These are phyloP conservation scores for Leptinotarsa rubiginosa DNA, from an alignment of 2,888 invertebrate species.

Conservation along the genomic window DNA sequence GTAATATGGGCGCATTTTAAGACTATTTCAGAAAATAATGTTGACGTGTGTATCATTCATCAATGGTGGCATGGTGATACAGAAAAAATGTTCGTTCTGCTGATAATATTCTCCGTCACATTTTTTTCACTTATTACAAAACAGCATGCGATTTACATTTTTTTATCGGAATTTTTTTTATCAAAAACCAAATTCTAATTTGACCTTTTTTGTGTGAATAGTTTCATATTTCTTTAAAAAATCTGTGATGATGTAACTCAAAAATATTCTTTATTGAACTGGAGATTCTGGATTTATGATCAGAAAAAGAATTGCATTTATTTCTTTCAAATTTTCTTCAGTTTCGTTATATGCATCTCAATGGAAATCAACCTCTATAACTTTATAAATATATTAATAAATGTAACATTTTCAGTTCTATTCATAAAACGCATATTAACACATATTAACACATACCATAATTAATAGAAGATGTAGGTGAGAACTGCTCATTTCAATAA, in stretches of 20 bases:
- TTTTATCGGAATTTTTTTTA: not conserved
- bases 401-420: not conserved
- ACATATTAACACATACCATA: constrained; percentile 24
- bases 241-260: not conserved
- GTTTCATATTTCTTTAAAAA: no score
- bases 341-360: not conserved
- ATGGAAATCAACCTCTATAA: constrained; percentile 13
- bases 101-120: no score
- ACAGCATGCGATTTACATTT: no score
- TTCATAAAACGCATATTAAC: constrained; percentile 32
- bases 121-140: no score
- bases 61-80: no score
- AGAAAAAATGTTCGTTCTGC: no score
- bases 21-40: no score
- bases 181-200: not conserved
- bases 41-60: no score
- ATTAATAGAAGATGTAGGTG: constrained; percentile 34
- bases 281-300: not conserved
- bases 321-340: not conserved
- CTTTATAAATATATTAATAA: not conserved
- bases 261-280: not conserved
- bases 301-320: not conserved
- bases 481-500: constrained; percentile 12
- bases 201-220: no score
- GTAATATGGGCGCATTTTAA: no score